Evolutionary conservation across 1,140 invertebrate species (phyloP).

Genomic region (Lysiphlebus fabarum): DNA sequence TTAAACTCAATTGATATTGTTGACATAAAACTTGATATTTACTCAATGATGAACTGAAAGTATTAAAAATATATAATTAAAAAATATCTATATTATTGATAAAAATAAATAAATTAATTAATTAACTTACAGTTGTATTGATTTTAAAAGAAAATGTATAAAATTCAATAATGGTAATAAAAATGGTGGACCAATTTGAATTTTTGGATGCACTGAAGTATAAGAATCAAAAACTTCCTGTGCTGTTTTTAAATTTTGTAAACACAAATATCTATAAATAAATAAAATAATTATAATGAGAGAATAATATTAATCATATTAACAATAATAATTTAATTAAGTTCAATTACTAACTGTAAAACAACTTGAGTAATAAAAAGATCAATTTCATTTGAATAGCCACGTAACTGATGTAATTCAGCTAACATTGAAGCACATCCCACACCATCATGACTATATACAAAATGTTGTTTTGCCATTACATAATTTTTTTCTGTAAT

Average conservation of each 20-base stretch:
- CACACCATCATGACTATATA: constrained; percentile 81
- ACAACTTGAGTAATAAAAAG: constrained; percentile 91
- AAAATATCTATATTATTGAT: constrained; percentile 5
- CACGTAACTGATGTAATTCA: constrained; percentile 78
- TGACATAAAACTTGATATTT: constrained; percentile 69
- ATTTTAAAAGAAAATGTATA: constrained; percentile 81
- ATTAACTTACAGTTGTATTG: constrained; percentile 72
- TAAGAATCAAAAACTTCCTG: constrained; percentile 78
- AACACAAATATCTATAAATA: constrained; percentile 64
- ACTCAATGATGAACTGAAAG: constrained; percentile 37
- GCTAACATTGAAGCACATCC: constrained; percentile 89
- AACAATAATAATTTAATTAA: constrained; percentile 1
- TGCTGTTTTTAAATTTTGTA: constrained; percentile 74
- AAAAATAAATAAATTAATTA: constrained; percentile 1
- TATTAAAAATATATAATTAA: constrained; percentile 10
- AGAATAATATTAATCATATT: neutral
- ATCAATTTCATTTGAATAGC: constrained; percentile 84
- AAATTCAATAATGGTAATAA: constrained; percentile 86
- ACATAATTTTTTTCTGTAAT: constrained; percentile 81
- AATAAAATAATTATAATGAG: constrained; percentile 17
- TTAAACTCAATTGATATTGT: constrained; percentile 71
- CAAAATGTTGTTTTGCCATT: constrained; percentile 83
- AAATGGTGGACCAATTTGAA: constrained; percentile 77
- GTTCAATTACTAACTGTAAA: constrained; percentile 68
- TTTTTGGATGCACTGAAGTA: constrained; percentile 75